These are phyloP conservation scores for Todus mexicanus DNA, from an alignment of 2,797 vertebrate genomes.

Conservation along the genomic window DNA sequence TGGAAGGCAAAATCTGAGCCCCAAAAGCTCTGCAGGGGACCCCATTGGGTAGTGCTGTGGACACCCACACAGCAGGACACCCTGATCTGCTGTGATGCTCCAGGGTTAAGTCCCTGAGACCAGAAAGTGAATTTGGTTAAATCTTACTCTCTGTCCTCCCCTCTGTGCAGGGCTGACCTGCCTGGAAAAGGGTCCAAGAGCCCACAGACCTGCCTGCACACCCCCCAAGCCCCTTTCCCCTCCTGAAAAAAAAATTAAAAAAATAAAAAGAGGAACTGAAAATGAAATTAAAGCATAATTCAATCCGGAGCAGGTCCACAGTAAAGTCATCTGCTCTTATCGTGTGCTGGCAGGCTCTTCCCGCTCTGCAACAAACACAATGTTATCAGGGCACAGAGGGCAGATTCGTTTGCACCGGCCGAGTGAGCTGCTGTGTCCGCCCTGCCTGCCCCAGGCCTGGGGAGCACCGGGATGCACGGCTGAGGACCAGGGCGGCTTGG, in stretches of 20 bases:
- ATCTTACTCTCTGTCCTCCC: neutral
- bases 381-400: conserved; percentile 69
- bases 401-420: conserved; percentile 60
- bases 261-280: conserved; percentile 60
- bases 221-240: neutral
- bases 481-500: rapidly evolving
- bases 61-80: neutral
- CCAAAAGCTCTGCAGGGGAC: neutral
- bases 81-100: neutral
- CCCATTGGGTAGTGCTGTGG: neutral
- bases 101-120: neutral
- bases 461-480: neutral
- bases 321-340: conserved; percentile 69
- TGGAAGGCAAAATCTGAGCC: neutral
- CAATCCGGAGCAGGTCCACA: conserved; percentile 52
- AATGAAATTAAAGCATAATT: conserved; percentile 64
- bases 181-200: neutral
- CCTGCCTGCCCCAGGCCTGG: neutral
- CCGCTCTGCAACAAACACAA: conserved; percentile 64
- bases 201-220: neutral
- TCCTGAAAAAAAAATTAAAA: conserved; percentile 34
- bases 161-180: neutral
- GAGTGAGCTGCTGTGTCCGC: conserved; percentile 38
- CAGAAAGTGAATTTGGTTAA: neutral
- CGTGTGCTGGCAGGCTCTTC: conserved; percentile 65